Evolutionary conservation across 2,113 vertebrate genomes (phyloP), one percentile per base, ranked within the genome.

Genomic region (Istiophorus platypterus): DNA sequence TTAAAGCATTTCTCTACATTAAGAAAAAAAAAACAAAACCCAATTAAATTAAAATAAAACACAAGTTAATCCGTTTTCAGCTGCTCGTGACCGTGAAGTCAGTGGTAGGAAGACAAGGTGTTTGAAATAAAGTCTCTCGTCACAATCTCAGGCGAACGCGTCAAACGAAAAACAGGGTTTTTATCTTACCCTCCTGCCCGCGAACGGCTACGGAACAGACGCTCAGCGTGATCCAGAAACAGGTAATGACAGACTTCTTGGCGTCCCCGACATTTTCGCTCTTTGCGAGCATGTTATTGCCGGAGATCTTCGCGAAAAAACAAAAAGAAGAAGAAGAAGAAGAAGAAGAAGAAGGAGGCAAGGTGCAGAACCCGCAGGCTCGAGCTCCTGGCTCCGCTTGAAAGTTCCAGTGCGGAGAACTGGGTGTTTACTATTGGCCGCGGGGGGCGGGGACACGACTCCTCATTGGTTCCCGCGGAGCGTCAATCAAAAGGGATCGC

Each of bases 151-250:
- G 27, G 31, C 57, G 52, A 64, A 64, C 61, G n/a, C 45, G 22
- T 52, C 15, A 31, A 62, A n/a, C n/a, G n/a, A 2, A 29, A 64
- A 72, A 63, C 7, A 2, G 9, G 0, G 0, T 31, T 70, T 59
- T 72, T 77, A n/a, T n/a, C 94, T 94, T 91, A 96, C 95, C 95
- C 63, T 93, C 88, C 71, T 95, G 95, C 29, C 91, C 81, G 66
- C 47, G 45, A 41, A 94, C 93, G 54, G 72, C 41, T 7, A 84
- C 34, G 2, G 75, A 82, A 76, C 73, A 86, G 8, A 91, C 49
- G 79, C 69, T 78, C 22, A 92, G 67, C 65, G 80, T 61, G 66
- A 94, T 68, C 90, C 92, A 94, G 5, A 91, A 75, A 84, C 27
- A 58, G 67, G 27, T 7, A 10, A 85, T 0, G 37, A 88, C 9